Conservation (phyloP, 2,113 vertebrate genomes). For the Cebidichthys violaceus region DNA sequence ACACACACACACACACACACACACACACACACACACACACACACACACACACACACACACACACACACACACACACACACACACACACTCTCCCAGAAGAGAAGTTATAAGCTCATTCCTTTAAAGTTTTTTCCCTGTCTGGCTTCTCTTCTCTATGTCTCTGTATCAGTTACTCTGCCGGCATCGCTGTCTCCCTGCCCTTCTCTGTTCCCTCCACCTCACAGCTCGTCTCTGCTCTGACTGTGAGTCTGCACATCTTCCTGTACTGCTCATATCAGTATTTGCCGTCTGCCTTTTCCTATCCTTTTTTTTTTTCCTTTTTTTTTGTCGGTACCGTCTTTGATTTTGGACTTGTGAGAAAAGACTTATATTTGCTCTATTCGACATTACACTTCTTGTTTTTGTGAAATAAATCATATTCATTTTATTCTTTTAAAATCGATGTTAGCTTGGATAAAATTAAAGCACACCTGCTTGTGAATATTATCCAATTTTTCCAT, state of each 20-base stretch:
- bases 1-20: conserved; percentile 6
- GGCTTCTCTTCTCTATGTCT: conserved; percentile 6
- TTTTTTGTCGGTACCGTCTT: neutral
- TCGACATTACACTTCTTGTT: neutral
- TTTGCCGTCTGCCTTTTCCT: neutral
- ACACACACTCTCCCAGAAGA: conserved; percentile 1
- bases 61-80: too few species aligned
- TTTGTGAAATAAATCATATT: neutral
- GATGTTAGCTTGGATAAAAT: neutral
- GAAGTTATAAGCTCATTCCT: conserved; percentile 15
- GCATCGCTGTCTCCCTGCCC: conserved; percentile 13
- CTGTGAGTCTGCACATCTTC: conserved; percentile 15
- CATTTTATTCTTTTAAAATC: neutral
- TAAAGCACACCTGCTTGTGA: neutral
- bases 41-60: conserved; percentile 15
- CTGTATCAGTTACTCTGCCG: conserved; percentile 5
- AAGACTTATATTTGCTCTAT: neutral
- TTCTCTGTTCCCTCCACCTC: conserved; percentile 13
- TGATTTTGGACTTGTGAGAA: neutral
- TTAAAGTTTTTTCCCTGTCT: conserved; percentile 34
- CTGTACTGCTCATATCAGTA: conserved; percentile 1
- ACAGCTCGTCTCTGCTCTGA: neutral
- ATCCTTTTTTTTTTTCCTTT: too few species aligned
- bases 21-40: conserved; percentile 5
- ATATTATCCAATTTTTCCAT: neutral